A percentile compares a stretch with the other conserved stretches of the same genome.
Evolutionary conservation across 2,113 vertebrate species (phyloP).

Genomic region (Passer montanus): DNA sequence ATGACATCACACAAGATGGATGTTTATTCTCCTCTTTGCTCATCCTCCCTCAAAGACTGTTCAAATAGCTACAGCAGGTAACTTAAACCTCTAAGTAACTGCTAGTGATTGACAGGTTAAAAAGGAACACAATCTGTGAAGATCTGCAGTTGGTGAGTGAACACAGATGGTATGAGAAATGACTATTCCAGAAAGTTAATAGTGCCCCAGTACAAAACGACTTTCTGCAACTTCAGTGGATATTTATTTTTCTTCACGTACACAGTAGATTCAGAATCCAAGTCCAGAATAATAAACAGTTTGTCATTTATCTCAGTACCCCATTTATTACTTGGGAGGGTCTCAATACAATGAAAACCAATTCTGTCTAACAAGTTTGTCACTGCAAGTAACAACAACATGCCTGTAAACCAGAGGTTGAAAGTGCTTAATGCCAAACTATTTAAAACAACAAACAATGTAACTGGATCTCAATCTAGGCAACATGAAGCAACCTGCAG

Average conservation of each 20-base stretch:
- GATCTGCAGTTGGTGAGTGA: not conserved
- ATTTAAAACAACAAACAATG: not conserved
- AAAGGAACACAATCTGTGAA: conserved; percentile 30
- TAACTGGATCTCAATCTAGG: not conserved
- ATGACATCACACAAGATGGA: not conserved
- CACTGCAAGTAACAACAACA: not conserved
- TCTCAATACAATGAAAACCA: not conserved
- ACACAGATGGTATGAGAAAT: conserved; percentile 38
- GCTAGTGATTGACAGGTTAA: not conserved
- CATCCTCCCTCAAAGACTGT: not conserved
- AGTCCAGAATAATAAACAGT: not conserved
- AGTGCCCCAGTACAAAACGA: not conserved
- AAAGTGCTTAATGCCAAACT: not conserved
- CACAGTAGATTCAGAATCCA: not conserved
- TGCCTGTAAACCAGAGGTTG: not conserved
- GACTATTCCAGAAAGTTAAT: conserved; percentile 2
- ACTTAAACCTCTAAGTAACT: not conserved
- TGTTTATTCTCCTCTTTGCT: not conserved
- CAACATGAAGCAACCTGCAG: not conserved
- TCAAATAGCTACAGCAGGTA: conserved; percentile 25
- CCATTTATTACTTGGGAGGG: not conserved
- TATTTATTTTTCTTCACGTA: not conserved
- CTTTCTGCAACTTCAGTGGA: not conserved
- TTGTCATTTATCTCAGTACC: not conserved
- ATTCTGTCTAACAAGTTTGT: not conserved